Base-by-base conservation (phyloP, 2,888 invertebrate genomes). In the Euproctis similis region DNA sequence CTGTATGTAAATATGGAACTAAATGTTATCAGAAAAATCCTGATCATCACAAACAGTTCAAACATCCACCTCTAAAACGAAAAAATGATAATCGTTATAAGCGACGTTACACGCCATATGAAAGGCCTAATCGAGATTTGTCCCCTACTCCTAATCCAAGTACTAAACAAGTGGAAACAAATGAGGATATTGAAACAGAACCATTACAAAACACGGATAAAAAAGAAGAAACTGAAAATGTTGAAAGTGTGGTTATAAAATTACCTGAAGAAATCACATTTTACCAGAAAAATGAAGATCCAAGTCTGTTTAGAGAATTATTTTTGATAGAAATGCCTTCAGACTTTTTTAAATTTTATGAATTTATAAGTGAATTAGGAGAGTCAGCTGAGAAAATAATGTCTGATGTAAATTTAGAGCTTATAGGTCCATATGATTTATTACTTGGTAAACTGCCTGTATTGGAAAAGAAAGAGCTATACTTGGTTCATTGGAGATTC, bases 361-460 rank as follows among this genome's bases (percentile, higher is more conserved):
- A 93, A 24, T 92, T 93, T 53, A 90, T 94, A 36, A 81, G 87
- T 54, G 53, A 81, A 4, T 7, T 24, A 10, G 78, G 84, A 9
- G 76, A 87, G 42, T 45, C 53, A 8, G 88, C 92, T 8, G 70
- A 85, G 57, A 87, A 87, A 45, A 88, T 90, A 7, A 80, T 96
- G 8, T 85, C 87, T 28, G 77, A 78, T 39, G 85, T 92, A 12
- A 90, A 91, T 33, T 76, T 96, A 19, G 76, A 87, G 43, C 75
- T 96, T 23, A 94, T 96, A 22, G 97, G 97, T 0, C 94, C 97
- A 0, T 98, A 88, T 77, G 96, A 97, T 70, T 88, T 95, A 28
- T 68, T 97, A 18, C 77, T 86, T 24, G 90, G 89, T 4, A 88
- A 87, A 53, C 85, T 92, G 39, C 86, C 85, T 2, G 68, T 74